A percentile compares a stretch with the other conserved stretches of the same genome.
These are phyloP conservation scores for Chaunax sp. DNA, from an alignment of 2,797 vertebrate genomes.

Conservation along the genomic window DNA sequence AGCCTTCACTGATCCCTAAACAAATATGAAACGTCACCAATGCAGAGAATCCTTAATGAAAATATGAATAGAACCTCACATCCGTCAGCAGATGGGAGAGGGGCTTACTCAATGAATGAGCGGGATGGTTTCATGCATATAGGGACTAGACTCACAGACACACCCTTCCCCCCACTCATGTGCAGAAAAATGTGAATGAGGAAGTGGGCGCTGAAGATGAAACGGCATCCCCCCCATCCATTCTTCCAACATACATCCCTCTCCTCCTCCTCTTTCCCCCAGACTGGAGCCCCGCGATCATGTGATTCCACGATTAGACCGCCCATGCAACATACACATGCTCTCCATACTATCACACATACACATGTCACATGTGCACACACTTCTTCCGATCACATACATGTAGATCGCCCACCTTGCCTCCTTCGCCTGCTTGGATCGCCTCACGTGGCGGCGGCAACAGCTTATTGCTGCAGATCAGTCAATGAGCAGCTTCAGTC, in stretches of 20 bases:
- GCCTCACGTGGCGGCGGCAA: slow-evolving; percentile 36
- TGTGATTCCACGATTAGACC: slow-evolving; percentile 54
- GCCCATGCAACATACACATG: slow-evolving; percentile 63
- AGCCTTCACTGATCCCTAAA: slow-evolving; percentile 28
- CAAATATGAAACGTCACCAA: slow-evolving; percentile 32
- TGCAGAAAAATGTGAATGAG: slow-evolving; percentile 77
- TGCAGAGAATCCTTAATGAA: slow-evolving; percentile 24
- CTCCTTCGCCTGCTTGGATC: slow-evolving; percentile 18
- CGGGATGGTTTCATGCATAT: slow-evolving; percentile 43
- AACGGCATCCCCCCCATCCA: slow-evolving; percentile 37
- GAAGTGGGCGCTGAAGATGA: slow-evolving; percentile 54
- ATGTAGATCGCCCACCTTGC: slow-evolving; percentile 5
- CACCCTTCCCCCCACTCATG: slow-evolving; percentile 65
- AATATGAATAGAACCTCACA: slow-evolving; percentile 44
- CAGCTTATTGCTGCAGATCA: slow-evolving; percentile 47
- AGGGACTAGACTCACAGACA: slow-evolving; percentile 40
- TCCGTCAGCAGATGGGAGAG: slow-evolving; percentile 9
- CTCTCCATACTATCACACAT: slow-evolving; percentile 26
- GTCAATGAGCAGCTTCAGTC: slow-evolving; percentile 61
- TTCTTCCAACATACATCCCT: slow-evolving; percentile 24
- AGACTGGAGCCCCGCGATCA: slow-evolving; percentile 32
- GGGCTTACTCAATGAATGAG: slow-evolving; percentile 60
- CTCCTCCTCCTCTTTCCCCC: slow-evolving; percentile 21
- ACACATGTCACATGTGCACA: slow-evolving; percentile 13
- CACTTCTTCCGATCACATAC: slow-evolving; percentile 16